These are phyloP conservation scores for Apteryx mantelli DNA, from an alignment of 2,113 vertebrate species.

Conservation along the genomic window DNA sequence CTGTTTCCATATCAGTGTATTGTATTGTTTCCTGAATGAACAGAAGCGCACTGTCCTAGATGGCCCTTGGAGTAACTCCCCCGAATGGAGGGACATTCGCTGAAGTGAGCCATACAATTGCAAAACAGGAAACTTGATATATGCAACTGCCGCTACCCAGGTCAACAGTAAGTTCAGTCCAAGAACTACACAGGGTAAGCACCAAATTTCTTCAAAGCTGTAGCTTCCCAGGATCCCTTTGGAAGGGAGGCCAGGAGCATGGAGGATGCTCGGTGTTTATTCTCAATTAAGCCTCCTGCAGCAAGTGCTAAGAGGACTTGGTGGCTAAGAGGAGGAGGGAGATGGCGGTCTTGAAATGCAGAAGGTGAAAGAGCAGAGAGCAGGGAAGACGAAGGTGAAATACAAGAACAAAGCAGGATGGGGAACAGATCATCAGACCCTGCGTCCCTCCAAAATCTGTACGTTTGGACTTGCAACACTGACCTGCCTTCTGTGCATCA, in stretches of 20 bases:
- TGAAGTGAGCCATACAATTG: neutral
- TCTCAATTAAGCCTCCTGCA: neutral
- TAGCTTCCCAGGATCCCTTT: neutral
- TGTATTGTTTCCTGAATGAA: neutral
- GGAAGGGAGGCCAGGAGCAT: neutral
- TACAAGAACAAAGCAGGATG: neutral
- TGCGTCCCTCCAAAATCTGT: neutral
- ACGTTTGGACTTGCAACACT: neutral
- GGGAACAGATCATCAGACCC: neutral
- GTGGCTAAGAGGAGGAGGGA: neutral
- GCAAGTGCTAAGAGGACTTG: neutral
- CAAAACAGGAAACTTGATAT: neutral
- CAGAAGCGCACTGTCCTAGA: neutral
- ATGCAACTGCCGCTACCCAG: fast-evolving
- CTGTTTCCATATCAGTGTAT: neutral
- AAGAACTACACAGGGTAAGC: neutral
- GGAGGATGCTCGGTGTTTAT: neutral
- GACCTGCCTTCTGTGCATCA: neutral
- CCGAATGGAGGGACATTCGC: neutral
- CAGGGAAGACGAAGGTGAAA: neutral
- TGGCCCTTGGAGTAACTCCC: neutral
- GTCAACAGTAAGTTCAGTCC: neutral
- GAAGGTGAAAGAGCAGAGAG: neutral
- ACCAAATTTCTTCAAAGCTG: neutral
- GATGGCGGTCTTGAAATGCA: neutral